Conservation (phyloP, 2,797 vertebrate species). For the Anabacerthia variegaticeps region DNA sequence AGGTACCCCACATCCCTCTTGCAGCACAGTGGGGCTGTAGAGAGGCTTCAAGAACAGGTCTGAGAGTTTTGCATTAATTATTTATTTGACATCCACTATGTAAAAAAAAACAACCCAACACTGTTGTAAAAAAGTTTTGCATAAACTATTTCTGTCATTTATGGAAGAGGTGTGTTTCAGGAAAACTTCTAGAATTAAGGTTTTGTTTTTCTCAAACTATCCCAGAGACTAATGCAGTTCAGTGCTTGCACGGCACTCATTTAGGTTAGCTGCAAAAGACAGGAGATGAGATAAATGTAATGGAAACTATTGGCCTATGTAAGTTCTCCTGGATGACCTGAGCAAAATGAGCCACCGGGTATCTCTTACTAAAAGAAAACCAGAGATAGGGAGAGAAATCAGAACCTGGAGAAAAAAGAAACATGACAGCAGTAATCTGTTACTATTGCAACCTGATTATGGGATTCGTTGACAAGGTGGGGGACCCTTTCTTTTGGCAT, state of each 20-base stretch:
- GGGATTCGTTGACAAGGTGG: not conserved
- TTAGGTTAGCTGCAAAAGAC: conserved; percentile 39
- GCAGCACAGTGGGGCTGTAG: not conserved
- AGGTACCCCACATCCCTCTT: not conserved
- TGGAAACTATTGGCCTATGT: conserved; percentile 63
- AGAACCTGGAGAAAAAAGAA: conserved; percentile 67
- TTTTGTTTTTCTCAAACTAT: not conserved
- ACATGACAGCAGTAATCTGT: conserved; percentile 67
- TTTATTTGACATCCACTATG: not conserved
- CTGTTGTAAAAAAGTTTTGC: not conserved
- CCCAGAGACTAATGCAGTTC: not conserved
- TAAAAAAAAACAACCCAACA: not conserved
- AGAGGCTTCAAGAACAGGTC: not conserved
- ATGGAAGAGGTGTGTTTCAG: not conserved
- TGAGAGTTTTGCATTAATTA: not conserved
- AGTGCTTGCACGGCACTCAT: not conserved
- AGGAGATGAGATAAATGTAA: conserved; percentile 60
- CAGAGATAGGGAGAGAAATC: conserved; percentile 68
- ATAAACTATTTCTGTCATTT: not conserved
- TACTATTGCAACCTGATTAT: conserved; percentile 67
- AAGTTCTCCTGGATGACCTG: conserved; percentile 56
- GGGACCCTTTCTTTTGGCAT: not conserved
- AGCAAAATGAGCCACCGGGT: conserved; percentile 55
- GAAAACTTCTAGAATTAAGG: not conserved
- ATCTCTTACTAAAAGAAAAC: conserved; percentile 70